Base-by-base conservation (phyloP, 2,888 invertebrate species). In the Idaea straminata region DNA sequence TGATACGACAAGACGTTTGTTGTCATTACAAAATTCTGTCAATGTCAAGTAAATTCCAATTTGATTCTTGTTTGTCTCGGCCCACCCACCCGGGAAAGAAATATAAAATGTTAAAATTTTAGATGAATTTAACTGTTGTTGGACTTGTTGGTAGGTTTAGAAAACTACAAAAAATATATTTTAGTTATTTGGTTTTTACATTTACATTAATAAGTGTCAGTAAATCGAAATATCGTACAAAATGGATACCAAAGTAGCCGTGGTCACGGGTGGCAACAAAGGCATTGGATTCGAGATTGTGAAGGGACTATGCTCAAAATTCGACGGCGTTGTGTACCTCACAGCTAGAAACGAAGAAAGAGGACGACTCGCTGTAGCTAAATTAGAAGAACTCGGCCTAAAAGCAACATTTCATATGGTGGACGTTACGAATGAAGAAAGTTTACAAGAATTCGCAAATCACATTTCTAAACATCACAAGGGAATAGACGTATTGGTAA, bases 401-500 rank as follows among this genome's bases (percentile, higher is more conserved):
- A 88, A 92, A 69, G 94, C 95, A n/a, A 77, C 92, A 68, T 97
- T 95, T 82, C 95, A 96, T 82, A 93, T 94, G 72, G 87, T 97
- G 72, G 97, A 97, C 80, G 94, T 97, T 69, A 94, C 94, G 62
- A 93, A 94, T 77, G 90, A 93, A 75, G 85, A 89, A 6, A 96
- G 96, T 79, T 89, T 96, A 67, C 85, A 92, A 71, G 87, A 83
- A 34, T 95, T 96, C 71, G 92, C 92, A 59, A 87, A 94, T 68
- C 93, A 94, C 79, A 86, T 97, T 67, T 86, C 94, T 74, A 86
- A 89, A 66, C 94, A 93, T 67, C 93, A 96, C 83, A 94, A 94
- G 38, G 95, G 96, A 34, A 89, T 97, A 66, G 96, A 97, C 86
- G 87, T 97, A 69, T 90, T 97, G 62, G 94, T 97, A 70, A 97